phyloP scores from a whole-genome alignment of 1,140 invertebrate species.

The Protaetia brevitarsis region DNA sequence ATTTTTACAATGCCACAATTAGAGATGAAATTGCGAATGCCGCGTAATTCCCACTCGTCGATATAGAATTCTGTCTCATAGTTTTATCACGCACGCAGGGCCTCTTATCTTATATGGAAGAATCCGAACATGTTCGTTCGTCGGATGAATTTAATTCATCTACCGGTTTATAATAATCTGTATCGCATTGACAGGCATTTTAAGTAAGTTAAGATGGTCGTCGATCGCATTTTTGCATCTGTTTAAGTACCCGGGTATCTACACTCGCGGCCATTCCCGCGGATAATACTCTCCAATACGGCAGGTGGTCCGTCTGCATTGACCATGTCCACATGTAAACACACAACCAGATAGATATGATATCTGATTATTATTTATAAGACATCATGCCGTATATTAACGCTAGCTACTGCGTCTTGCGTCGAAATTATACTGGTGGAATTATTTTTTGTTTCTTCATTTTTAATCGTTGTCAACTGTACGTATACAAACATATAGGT shows the following conservation, averaged over 20 bases:
- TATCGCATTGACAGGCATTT: constrained; percentile 10
- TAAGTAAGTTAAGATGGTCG: constrained; percentile 18
- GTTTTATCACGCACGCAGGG: neutral
- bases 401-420: constrained; percentile 6
- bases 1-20: too few relatives aligned
- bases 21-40: neutral
- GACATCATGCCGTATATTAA: constrained; percentile 23
- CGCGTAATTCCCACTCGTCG: neutral
- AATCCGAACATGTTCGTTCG: neutral
- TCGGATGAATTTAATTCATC: constrained; percentile 6
- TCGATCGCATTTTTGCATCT: constrained; percentile 15
- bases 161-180: constrained; percentile 15
- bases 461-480: neutral
- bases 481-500: too few relatives aligned
- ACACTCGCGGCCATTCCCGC: neutral
- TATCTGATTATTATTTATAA: constrained; percentile 27
- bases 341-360: constrained; percentile 19
- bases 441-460: constrained; percentile 1
- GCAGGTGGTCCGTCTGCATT: constrained; percentile 23
- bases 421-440: constrained; percentile 15
- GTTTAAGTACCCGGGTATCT: constrained; percentile 3
- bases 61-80: neutral
- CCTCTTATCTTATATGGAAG: neutral
- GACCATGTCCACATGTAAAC: constrained; percentile 19
- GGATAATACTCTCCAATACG: constrained; percentile 11